phyloP scores from a whole-genome alignment of 2,888 invertebrate species.

The Eupithecia exiguata region DNA sequence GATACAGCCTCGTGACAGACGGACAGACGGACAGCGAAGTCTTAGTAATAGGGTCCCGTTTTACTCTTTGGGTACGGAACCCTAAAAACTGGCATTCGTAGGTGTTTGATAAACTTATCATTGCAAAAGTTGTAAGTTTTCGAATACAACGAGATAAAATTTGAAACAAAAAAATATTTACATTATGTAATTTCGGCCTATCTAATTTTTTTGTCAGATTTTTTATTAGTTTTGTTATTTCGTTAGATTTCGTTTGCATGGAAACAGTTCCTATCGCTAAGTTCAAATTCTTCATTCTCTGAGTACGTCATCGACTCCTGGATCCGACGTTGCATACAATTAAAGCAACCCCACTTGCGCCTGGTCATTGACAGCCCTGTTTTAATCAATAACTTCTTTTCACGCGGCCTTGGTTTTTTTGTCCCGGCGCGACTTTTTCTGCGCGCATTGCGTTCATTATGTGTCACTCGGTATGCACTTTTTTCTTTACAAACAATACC shows the following conservation, averaged over 20 bases:
- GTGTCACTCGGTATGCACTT: constrained; percentile 73
- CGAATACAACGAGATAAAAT: neutral
- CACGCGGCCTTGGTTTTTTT: constrained; percentile 83
- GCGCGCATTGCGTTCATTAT: constrained; percentile 80
- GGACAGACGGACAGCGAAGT: too few species aligned
- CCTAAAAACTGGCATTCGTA: too few species aligned
- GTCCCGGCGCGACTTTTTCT: constrained; percentile 80
- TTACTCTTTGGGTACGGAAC: too few species aligned
- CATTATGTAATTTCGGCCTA: neutral
- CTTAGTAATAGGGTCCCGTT: too few species aligned
- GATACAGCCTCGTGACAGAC: too few species aligned
- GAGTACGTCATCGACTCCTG: constrained; percentile 63
- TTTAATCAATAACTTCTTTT: constrained; percentile 85
- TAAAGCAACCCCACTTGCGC: constrained; percentile 82
- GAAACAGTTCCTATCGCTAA: neutral
- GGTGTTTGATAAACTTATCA: neutral
- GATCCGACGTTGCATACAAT: constrained; percentile 78
- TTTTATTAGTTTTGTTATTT: neutral
- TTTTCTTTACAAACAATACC: constrained; percentile 56
- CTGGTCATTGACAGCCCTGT: constrained; percentile 83
- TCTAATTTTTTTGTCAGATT: neutral
- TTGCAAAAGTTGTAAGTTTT: neutral
- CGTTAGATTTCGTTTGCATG: neutral
- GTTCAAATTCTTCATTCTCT: neutral
- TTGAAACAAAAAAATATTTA: neutral